A percentile compares a stretch with the other conserved stretches of the same genome.
Conservation (phyloP, 2,888 invertebrate species). For the Stenurella melanura region DNA sequence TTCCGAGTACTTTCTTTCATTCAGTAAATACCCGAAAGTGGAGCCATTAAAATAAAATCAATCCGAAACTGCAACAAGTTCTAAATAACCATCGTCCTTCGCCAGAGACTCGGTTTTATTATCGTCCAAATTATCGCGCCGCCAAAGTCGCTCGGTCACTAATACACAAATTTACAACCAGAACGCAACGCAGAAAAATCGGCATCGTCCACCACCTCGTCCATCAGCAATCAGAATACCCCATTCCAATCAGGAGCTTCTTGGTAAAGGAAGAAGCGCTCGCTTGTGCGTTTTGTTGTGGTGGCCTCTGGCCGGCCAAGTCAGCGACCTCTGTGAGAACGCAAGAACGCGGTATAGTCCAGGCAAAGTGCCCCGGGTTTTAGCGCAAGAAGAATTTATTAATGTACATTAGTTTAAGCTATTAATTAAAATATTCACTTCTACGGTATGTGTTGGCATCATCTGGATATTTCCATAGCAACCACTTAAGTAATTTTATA, state of each 20-base stretch:
- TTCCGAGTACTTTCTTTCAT: background rate
- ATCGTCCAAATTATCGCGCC: conserved; percentile 27
- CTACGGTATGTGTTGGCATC: too few species aligned
- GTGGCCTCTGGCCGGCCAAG: conserved; percentile 72
- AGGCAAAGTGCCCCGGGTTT: background rate
- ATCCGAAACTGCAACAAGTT: conserved; percentile 20
- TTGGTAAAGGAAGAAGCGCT: conserved; percentile 63
- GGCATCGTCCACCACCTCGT: conserved; percentile 17
- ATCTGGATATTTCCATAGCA: too few species aligned
- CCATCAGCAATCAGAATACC: conserved; percentile 32
- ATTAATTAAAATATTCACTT: too few species aligned
- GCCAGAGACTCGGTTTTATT: conserved; percentile 5
- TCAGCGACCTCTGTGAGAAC: conserved; percentile 74
- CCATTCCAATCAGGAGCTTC: conserved; percentile 32
- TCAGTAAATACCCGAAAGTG: background rate
- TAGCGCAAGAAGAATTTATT: background rate
- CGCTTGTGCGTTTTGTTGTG: conserved; percentile 72
- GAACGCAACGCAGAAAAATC: conserved; percentile 16
- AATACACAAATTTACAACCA: conserved; percentile 14
- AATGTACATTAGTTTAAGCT: too few species aligned
- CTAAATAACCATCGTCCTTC: conserved; percentile 15
- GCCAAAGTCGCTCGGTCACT: conserved; percentile 13
- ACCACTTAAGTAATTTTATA: too few species aligned
- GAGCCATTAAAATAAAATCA: background rate
- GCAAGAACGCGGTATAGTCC: conserved; percentile 61